phyloP scores from a whole-genome alignment of 2,113 vertebrate species.

The Illadopsis cleaveri region DNA sequence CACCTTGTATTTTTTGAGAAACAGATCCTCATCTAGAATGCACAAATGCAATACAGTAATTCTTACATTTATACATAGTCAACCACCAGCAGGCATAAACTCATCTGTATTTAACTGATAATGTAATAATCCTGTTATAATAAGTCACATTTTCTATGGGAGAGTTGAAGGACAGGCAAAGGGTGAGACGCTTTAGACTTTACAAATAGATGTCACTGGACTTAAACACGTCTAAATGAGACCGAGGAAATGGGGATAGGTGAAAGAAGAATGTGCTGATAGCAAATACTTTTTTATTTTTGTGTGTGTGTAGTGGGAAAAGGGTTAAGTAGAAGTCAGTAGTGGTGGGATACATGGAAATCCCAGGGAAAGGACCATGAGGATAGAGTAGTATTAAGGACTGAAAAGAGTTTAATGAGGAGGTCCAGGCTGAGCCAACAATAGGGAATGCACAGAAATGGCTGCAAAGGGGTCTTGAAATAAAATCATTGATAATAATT shows the following conservation, averaged over 20 bases:
- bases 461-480: not conserved
- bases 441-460: not conserved
- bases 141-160: not conserved
- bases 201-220: not conserved
- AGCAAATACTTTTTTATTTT: not conserved
- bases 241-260: not conserved
- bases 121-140: not conserved
- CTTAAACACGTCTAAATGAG: not conserved
- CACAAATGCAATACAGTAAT: not conserved
- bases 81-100: not conserved
- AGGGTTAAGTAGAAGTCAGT: not conserved
- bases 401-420: not conserved
- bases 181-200: accelerated
- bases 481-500: not conserved
- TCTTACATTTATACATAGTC: not conserved
- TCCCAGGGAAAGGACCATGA: not conserved
- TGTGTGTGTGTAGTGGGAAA: not conserved
- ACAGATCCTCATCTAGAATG: not conserved
- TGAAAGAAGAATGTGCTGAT: not conserved
- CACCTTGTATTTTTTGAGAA: not conserved
- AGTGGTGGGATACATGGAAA: not conserved
- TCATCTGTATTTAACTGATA: not conserved
- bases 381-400: not conserved
- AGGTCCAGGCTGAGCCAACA: accelerated
- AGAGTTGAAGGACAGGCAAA: not conserved